phyloP scores from a whole-genome alignment of 1,140 invertebrate genomes.

The Macrocentrus cingulum region DNA sequence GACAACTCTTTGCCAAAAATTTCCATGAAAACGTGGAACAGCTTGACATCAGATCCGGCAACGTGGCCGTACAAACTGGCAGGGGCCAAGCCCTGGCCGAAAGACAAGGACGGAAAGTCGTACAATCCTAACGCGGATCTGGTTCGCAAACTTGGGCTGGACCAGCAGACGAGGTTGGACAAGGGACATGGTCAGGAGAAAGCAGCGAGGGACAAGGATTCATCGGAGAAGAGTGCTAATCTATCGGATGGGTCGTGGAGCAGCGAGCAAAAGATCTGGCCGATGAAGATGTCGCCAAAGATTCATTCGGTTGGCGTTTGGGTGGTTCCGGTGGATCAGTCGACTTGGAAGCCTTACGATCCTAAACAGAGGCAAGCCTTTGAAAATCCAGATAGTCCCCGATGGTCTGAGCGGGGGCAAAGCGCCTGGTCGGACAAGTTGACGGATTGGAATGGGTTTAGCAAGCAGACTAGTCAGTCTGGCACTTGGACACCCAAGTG shows the following conservation, averaged over 20 bases:
- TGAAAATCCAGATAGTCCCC: background rate
- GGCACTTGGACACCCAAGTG: constrained; percentile 45
- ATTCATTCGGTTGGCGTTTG: constrained; percentile 36
- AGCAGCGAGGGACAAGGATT: background rate
- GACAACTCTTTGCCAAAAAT: constrained; percentile 41
- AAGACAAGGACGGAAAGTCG: constrained; percentile 49
- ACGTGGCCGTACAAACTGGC: constrained; percentile 51
- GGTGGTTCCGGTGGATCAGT: constrained; percentile 34
- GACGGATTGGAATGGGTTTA: constrained; percentile 39
- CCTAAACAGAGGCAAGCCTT: constrained; percentile 17
- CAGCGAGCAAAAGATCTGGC: constrained; percentile 18
- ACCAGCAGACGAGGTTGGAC: constrained; percentile 35
- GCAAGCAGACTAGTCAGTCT: constrained; percentile 32
- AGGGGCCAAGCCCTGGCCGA: constrained; percentile 49
- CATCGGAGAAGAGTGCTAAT: background rate
- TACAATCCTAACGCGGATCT: constrained; percentile 52
- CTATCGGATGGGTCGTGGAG: constrained; percentile 17
- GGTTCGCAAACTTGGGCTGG: constrained; percentile 45
- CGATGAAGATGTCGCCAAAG: constrained; percentile 27
- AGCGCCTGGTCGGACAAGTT: constrained; percentile 35
- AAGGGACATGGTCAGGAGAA: constrained; percentile 13
- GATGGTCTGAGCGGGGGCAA: background rate
- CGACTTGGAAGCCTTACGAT: constrained; percentile 35
- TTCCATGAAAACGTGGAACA: constrained; percentile 52
- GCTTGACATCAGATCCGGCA: constrained; percentile 48